Conservation (phyloP, 2,113 vertebrate genomes). For the Fregetta grallaria region DNA sequence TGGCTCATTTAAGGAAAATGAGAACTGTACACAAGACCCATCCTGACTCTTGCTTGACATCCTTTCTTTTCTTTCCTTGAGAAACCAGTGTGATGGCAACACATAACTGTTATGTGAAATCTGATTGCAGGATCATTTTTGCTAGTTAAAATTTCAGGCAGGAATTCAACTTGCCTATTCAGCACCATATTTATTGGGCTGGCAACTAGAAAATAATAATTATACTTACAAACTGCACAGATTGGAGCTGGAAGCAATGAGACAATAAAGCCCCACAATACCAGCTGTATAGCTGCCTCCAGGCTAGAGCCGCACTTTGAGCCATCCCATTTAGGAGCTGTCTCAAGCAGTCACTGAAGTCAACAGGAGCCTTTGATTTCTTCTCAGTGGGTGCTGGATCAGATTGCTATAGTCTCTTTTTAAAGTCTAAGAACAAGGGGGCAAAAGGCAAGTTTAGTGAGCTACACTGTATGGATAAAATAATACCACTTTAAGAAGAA, state of each 20-base stretch:
- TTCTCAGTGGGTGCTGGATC: constrained; percentile 18
- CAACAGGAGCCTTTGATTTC: constrained; percentile 57
- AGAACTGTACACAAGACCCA: neutral
- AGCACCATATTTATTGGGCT: constrained; percentile 7
- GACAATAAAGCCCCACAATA: constrained; percentile 9
- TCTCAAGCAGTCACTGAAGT: constrained; percentile 35
- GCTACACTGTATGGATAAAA: neutral
- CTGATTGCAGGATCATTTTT: neutral
- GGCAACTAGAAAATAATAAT: constrained; percentile 47
- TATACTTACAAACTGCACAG: neutral
- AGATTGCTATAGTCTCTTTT: constrained; percentile 3
- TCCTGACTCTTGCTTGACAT: neutral
- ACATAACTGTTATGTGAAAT: neutral
- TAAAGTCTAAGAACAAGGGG: constrained; percentile 17
- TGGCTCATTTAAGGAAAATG: neutral
- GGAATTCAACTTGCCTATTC: neutral
- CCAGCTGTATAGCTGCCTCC: constrained; percentile 40
- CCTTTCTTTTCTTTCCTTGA: neutral
- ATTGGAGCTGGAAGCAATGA: constrained; percentile 24
- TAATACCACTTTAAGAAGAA: constrained; percentile 8
- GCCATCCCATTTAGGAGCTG: constrained; percentile 16
- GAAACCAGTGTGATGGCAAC: neutral
- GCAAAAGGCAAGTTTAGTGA: constrained; percentile 20
- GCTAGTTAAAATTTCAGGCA: neutral
- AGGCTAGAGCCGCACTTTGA: neutral